A percentile compares a stretch with the other conserved stretches of the same genome.
These are phyloP conservation scores for Arrhopalites spinosus DNA, from an alignment of 2,888 invertebrate species.

Conservation along the genomic window DNA sequence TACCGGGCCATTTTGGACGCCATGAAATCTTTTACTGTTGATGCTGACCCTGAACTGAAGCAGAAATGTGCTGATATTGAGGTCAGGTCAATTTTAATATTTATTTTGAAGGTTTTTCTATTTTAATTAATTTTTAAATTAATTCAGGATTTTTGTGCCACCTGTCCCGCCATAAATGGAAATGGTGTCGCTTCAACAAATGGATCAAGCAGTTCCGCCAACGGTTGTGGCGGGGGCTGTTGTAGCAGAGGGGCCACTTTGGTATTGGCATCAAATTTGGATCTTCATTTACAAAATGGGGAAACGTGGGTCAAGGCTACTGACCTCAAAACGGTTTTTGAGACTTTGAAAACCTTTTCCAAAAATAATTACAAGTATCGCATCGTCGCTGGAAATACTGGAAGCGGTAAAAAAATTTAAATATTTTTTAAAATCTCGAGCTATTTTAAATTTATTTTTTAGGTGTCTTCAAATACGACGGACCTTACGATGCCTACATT, in stretches of 20 bases:
- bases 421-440: neutral
- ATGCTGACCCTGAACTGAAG: conserved; percentile 64
- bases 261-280: neutral
- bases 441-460: too few species aligned
- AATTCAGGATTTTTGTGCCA: conserved; percentile 17
- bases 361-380: conserved; percentile 60
- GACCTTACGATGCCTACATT: conserved; percentile 66
- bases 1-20: conserved; percentile 71
- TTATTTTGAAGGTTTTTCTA: neutral
- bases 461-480: conserved; percentile 62
- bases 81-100: conserved; percentile 51
- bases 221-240: neutral
- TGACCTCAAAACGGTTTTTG: conserved; percentile 40
- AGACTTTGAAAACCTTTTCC: conserved; percentile 21
- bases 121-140: too few species aligned
- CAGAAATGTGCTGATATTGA: conserved; percentile 62
- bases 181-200: too few species aligned
- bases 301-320: conserved; percentile 49
- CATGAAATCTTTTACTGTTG: conserved; percentile 74
- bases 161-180: conserved; percentile 6
- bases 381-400: conserved; percentile 76
- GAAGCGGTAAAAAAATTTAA: conserved; percentile 65
- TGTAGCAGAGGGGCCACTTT: neutral
- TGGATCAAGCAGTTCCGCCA: neutral
- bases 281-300: conserved; percentile 31